These are phyloP conservation scores for zebrafish (Danio rerio) DNA, from an alignment of 2,113 vertebrate species.

Conservation along the genomic window GRCz12tu NC_133183.1:1630001-1630500, in stretches of 20 bases:
- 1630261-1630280: slow-evolving; percentile 76
- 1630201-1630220: slow-evolving; percentile 88
- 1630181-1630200: slow-evolving; percentile 85
- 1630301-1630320: neutral
- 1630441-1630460: too few relatives aligned
- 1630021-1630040: too few relatives aligned
- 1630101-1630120: slow-evolving; percentile 33
- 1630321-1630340: neutral
- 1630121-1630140: neutral
- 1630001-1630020: too few relatives aligned
- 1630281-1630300: neutral
- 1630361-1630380: too few relatives aligned
- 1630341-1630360: too few relatives aligned
- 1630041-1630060: too few relatives aligned
- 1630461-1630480: too few relatives aligned
- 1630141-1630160: slow-evolving; percentile 77
- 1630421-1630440: too few relatives aligned
- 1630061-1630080: too few relatives aligned
- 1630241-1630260: slow-evolving; percentile 86
- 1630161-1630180: slow-evolving; percentile 80
- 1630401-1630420: too few relatives aligned
- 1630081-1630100: neutral
- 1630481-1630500: too few relatives aligned
- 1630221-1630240: slow-evolving; percentile 89
- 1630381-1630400: too few relatives aligned